phyloP scores from a whole-genome alignment of 2,113 vertebrate species.

The Aegotheles bennettii region DNA sequence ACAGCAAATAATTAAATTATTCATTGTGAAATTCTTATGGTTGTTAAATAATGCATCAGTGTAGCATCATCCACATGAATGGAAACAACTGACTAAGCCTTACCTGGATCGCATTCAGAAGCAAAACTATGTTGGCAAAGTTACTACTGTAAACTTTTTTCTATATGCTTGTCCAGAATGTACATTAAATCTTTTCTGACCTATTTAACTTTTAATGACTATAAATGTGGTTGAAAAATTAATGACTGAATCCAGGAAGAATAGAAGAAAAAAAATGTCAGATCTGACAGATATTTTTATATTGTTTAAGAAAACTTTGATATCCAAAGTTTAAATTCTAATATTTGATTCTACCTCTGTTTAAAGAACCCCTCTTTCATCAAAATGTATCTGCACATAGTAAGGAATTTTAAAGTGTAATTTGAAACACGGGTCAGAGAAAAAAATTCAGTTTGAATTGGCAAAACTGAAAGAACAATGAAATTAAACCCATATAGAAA shows the following conservation, averaged over 20 bases:
- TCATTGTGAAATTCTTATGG: not conserved
- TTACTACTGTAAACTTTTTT: not conserved
- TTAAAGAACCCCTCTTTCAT: not conserved
- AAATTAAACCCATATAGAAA: not conserved
- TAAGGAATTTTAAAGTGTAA: not conserved
- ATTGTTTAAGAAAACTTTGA: not conserved
- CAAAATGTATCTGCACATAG: not conserved
- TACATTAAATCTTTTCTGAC: not conserved
- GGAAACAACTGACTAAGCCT: not conserved
- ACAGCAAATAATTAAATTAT: conserved; percentile 15
- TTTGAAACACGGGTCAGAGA: not conserved
- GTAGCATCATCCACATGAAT: not conserved
- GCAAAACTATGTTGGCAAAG: not conserved
- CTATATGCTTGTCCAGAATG: not conserved
- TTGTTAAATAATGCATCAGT: not conserved
- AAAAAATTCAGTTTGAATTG: not conserved
- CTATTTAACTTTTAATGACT: conserved; percentile 9
- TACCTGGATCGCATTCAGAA: not conserved
- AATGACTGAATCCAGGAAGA: not conserved
- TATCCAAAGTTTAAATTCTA: not conserved
- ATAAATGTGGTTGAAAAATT: not conserved
- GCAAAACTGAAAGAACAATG: not conserved
- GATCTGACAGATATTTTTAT: not conserved
- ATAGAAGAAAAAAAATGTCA: not conserved
- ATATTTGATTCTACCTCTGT: not conserved